phyloP scores from a whole-genome alignment of 2,113 vertebrate genomes.

The Chionodraco myersi region DNA sequence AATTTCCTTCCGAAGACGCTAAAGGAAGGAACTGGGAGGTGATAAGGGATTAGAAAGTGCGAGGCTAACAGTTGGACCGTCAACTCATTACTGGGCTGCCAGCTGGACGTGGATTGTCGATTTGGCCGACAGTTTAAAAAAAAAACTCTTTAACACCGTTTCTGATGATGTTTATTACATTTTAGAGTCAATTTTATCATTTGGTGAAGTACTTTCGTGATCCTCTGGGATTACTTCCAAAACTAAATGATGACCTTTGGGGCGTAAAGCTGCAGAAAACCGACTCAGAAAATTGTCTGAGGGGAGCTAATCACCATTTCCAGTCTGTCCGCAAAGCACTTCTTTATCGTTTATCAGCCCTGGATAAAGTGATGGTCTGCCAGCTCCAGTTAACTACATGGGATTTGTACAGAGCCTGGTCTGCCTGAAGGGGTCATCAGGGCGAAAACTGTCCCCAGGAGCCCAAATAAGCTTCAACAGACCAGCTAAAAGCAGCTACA shows the following conservation, averaged over 20 bases:
- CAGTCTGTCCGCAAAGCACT: background rate
- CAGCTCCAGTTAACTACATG: background rate
- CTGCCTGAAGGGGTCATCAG: constrained; percentile 26
- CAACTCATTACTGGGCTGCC: background rate
- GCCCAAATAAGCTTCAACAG: constrained; percentile 26
- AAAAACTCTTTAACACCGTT: background rate
- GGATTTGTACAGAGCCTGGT: constrained; percentile 18
- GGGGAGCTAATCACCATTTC: constrained; percentile 1
- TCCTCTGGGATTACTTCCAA: background rate
- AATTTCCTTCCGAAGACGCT: background rate
- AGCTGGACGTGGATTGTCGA: background rate
- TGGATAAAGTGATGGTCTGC: background rate
- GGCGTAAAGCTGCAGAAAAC: constrained; percentile 15
- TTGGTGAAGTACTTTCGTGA: background rate
- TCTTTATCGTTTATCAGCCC: background rate
- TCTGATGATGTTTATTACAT: background rate
- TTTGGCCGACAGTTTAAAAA: background rate
- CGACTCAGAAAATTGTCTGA: background rate
- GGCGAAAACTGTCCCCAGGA: constrained; percentile 7
- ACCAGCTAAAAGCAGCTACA: constrained; percentile 10
- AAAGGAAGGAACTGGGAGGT: background rate
- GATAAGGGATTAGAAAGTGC: background rate
- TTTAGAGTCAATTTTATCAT: background rate
- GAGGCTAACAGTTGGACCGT: background rate
- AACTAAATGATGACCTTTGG: background rate